Conservation (phyloP, 2,113 vertebrate genomes). For the Lota lota region DNA sequence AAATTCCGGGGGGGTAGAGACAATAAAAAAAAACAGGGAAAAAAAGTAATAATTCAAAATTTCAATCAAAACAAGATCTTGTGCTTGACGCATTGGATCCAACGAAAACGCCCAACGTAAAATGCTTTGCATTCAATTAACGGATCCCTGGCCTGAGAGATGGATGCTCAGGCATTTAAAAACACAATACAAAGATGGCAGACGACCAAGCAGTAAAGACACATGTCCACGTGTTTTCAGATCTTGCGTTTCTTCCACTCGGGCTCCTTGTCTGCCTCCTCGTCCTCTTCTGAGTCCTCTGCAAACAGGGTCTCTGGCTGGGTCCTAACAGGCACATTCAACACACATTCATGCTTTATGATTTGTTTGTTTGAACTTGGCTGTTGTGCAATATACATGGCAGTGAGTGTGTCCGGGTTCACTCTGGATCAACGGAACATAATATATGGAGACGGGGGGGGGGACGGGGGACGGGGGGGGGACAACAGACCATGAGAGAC, state of each 20-base stretch:
- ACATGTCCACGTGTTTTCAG: slow-evolving; percentile 58
- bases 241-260: slow-evolving; percentile 99
- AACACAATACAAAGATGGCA: neutral
- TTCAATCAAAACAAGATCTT: neutral
- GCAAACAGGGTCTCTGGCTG: slow-evolving; percentile 92
- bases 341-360: neutral
- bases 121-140: neutral
- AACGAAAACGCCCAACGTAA: neutral
- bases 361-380: neutral
- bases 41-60: slow-evolving; percentile 19
- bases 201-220: neutral
- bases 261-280: slow-evolving; percentile 88
- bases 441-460: neutral
- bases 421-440: neutral
- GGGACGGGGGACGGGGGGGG: neutral
- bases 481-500: neutral
- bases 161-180: neutral
- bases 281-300: slow-evolving; percentile 88
- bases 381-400: neutral
- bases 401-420: neutral
- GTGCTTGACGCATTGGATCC: neutral
- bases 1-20: slow-evolving; percentile 30
- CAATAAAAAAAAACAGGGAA: slow-evolving; percentile 45
- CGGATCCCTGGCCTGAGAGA: neutral
- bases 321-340: slow-evolving; percentile 73